Evolutionary conservation across 1,140 invertebrate species (phyloP).

Genomic region (Stegodyphus dumicola): DNA sequence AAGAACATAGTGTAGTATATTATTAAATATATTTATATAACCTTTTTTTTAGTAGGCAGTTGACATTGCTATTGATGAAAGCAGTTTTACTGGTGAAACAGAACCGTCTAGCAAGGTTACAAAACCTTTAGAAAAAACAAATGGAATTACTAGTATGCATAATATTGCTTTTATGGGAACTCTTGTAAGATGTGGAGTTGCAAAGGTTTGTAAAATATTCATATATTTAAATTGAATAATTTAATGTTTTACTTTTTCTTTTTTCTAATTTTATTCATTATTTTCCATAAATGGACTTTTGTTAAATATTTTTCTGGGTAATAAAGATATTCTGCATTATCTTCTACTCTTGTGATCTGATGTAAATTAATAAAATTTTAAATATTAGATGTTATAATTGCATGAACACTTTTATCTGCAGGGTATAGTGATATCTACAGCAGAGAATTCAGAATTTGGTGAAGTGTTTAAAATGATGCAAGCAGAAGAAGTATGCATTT

Average conservation of each 20-base stretch:
- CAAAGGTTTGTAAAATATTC: slow-evolving; percentile 77
- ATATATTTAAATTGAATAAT: no score
- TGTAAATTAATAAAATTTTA: no score
- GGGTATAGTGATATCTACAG: slow-evolving; percentile 97
- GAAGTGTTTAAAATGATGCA: slow-evolving; percentile 99
- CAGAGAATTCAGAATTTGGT: slow-evolving; percentile 96
- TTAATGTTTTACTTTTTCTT: no score
- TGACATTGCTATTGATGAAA: slow-evolving; percentile 96
- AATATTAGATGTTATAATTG: no score
- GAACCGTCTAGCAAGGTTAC: slow-evolving; percentile 81
- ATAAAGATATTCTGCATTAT: no score
- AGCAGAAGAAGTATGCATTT: slow-evolving; percentile 82
- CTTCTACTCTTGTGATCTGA: no score
- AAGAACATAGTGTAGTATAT: no score
- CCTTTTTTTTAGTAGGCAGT: slow-evolving; percentile 66
- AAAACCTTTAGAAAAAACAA: slow-evolving; percentile 73
- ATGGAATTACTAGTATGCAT: slow-evolving; percentile 75
- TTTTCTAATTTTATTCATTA: no score
- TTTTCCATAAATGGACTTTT: no score
- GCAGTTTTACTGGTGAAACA: slow-evolving; percentile 93
- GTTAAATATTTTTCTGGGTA: no score
- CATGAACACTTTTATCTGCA: slow-evolving; percentile 65
- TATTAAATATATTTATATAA: neutral
- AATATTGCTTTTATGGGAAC: slow-evolving; percentile 99
- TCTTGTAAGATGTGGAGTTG: slow-evolving; percentile 94